Percentiles rank a stretch among this genome's conserved stretches.
Conservation (phyloP, 2,888 invertebrate species). For the Drosophila ezoana region DNA sequence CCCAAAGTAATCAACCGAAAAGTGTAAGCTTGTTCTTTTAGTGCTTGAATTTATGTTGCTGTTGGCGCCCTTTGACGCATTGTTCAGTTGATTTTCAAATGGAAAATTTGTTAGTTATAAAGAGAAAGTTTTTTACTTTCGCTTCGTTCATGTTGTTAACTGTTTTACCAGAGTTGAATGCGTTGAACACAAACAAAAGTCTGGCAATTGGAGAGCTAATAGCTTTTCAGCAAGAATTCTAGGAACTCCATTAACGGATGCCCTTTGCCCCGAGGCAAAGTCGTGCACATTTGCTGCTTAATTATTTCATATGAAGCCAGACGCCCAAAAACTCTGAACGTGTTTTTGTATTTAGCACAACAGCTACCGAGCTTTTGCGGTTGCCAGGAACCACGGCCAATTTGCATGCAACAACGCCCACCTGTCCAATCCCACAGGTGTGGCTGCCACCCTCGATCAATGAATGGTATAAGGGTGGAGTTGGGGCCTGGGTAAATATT, state of each 20-base stretch:
- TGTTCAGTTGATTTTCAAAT: constrained; percentile 2
- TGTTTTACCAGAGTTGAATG: neutral
- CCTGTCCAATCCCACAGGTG: neutral
- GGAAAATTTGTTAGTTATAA: neutral
- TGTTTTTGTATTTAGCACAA: neutral
- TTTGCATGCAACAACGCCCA: constrained; percentile 3
- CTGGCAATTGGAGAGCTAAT: neutral
- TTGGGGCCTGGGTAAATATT: neutral
- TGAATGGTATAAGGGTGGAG: neutral
- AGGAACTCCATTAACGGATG: neutral
- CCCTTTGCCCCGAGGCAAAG: neutral
- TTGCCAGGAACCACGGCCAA: constrained; percentile 1
- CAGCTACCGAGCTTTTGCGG: neutral
- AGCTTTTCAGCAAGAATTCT: neutral
- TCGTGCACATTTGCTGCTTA: neutral
- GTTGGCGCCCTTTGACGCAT: neutral
- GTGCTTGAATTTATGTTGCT: neutral
- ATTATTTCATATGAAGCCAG: constrained; percentile 9
- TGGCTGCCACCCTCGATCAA: neutral
- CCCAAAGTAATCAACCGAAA: neutral
- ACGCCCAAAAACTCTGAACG: neutral
- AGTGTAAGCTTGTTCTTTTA: neutral
- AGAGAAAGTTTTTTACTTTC: neutral
- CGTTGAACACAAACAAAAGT: neutral
- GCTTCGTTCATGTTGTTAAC: neutral